Percentiles rank a stretch among this genome's conserved stretches.
phyloP scores from a whole-genome alignment of 2,888 invertebrate genomes.

The Drosophila emarginata region DNA sequence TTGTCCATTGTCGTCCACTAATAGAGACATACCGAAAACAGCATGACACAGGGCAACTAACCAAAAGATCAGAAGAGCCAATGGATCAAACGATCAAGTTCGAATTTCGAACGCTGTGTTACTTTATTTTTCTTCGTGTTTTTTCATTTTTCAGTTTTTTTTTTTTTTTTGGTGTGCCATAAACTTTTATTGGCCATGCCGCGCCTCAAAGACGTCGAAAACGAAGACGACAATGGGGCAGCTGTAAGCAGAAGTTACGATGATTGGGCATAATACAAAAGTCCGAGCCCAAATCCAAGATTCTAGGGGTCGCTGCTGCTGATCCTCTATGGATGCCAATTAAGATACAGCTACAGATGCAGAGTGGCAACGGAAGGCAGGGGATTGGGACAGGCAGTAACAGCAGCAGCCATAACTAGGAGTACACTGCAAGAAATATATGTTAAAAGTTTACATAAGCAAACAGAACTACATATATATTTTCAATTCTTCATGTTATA shows the following conservation, averaged over 20 bases:
- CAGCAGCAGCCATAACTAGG: constrained; percentile 38
- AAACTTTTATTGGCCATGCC: constrained; percentile 63
- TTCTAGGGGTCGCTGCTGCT: constrained; percentile 60
- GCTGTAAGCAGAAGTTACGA: constrained; percentile 73
- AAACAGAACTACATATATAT: no score
- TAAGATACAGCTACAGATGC: constrained; percentile 55
- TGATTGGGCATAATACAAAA: constrained; percentile 60
- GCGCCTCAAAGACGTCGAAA: constrained; percentile 38
- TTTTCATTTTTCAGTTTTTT: constrained; percentile 11
- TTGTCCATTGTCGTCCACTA: constrained; percentile 61
- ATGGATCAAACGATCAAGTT: constrained; percentile 53
- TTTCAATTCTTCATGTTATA: no score
- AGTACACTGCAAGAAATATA: constrained; percentile 10
- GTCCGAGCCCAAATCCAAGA: constrained; percentile 15
- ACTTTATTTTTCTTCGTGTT: constrained; percentile 45
- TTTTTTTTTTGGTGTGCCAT: constrained; percentile 48
- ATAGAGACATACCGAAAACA: constrained; percentile 70
- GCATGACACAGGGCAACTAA: neutral
- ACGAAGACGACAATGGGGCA: constrained; percentile 69
- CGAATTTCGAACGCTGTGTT: constrained; percentile 62
- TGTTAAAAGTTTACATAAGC: no score
- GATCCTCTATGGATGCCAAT: constrained; percentile 65
- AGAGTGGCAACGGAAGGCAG: constrained; percentile 22
- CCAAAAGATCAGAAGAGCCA: constrained; percentile 8
- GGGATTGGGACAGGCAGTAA: constrained; percentile 16